Conservation (phyloP, 2,113 vertebrate species). For the Lasiurus borealis region DNA sequence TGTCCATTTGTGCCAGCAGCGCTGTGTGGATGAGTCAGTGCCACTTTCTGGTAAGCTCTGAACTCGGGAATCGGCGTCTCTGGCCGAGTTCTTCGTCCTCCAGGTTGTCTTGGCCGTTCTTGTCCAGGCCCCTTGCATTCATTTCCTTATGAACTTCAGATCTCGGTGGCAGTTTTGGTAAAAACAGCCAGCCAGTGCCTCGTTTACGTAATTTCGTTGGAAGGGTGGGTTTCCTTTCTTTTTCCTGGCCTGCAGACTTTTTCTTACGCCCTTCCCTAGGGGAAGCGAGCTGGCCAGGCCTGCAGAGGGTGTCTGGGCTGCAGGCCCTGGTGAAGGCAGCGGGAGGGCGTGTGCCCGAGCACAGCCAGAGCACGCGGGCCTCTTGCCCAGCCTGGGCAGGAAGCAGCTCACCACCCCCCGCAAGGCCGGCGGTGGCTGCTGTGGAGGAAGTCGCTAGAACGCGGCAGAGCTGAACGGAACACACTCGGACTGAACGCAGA, state of each 20-base stretch:
- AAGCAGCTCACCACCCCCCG: not conserved
- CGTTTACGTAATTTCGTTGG: not conserved
- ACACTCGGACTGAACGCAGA: not conserved
- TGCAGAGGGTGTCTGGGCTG: not conserved
- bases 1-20: not conserved
- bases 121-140: not conserved
- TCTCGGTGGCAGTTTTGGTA: not conserved
- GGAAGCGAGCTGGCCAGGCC: not conserved
- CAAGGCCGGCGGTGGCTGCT: not conserved
- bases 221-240: not conserved
- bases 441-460: not conserved
- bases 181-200: not conserved
- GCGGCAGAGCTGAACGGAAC: not conserved
- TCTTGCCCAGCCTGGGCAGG: not conserved
- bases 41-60: not conserved
- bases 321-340: not conserved
- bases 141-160: not conserved
- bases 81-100: not conserved
- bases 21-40: not conserved
- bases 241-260: not conserved
- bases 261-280: not conserved
- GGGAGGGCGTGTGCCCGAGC: not conserved
- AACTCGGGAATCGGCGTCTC: not conserved
- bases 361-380: too few relatives aligned
- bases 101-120: not conserved